Evolutionary conservation across 1,140 invertebrate species (phyloP).

Genomic region (Diachasma alloeum): DNA sequence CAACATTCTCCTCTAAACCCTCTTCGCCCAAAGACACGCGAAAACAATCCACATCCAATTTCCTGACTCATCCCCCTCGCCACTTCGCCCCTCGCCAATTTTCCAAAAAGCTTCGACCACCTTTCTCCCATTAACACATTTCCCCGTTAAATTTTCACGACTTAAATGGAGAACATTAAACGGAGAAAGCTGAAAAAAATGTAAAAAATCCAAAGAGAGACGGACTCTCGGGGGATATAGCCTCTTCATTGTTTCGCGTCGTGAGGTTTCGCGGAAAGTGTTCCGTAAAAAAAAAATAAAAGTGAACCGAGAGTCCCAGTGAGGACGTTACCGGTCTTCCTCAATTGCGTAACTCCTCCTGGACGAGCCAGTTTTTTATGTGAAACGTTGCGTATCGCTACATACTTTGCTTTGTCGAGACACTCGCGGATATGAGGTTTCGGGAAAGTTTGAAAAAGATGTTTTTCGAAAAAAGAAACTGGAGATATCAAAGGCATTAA

Average conservation of each 20-base stretch:
- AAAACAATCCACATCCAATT: not conserved
- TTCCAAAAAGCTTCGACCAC: not conserved
- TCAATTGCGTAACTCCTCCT: slow-evolving; percentile 43
- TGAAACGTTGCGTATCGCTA: slow-evolving; percentile 4
- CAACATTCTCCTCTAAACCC: no score
- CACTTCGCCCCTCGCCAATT: not conserved
- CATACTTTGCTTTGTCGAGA: not conserved
- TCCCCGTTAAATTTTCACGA: not conserved
- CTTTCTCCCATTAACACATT: not conserved
- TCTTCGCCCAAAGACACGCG: no score
- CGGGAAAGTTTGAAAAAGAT: no score
- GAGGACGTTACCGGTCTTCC: slow-evolving; percentile 49
- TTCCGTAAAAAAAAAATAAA: slow-evolving; percentile 41
- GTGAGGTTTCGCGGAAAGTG: slow-evolving; percentile 39
- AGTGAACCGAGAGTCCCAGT: slow-evolving; percentile 45
- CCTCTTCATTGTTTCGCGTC: slow-evolving; percentile 29
- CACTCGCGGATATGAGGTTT: no score
- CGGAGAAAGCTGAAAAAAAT: not conserved
- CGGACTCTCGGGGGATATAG: not conserved
- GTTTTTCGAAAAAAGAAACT: no score
- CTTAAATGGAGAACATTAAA: not conserved
- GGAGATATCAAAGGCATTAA: no score
- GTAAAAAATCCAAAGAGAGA: not conserved
- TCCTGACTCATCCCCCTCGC: not conserved
- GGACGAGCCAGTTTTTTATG: slow-evolving; percentile 49